Base-by-base conservation (phyloP, 2,888 invertebrate species). In the Chironomus tentans region DNA sequence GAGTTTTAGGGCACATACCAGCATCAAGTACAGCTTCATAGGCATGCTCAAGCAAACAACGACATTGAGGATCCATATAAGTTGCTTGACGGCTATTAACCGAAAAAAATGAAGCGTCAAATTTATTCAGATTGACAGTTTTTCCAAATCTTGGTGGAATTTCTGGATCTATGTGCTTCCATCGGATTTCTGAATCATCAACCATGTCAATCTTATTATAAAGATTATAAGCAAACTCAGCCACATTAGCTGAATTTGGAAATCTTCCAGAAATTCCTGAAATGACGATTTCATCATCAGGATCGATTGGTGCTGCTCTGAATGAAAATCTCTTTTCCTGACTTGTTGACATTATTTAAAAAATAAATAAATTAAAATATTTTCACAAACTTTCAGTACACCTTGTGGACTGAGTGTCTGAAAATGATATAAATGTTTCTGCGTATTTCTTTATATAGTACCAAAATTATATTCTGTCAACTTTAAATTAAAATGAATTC, bases 11-110 rank as follows among this genome's bases (percentile, higher is more conserved):
- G 82, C 91, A 90, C 18, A 88, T 79, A 81, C 89, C 89, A 78
- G 93, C 89, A 85, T 93, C 93, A 77, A 92, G 86, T 18, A 92
- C 87, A 76, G 91, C 91, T 82, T 93, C 93, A 80, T 91, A 92
- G 0, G 92, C 89, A 76, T 89, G 88, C 82, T 92, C 95, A 78
- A 94, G 84, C 71, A 94, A 83, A 76, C 93, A 87, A 77, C 94
- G 86, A 79, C 92, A 89, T 87, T 92, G 91, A 0, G 92, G 92
- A 81, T 93, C 91, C 88, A 92, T 89, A 72, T 88, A 88, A 79
- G 91, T 89, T 0, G 90, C 91, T 81, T 92, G 92, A 78, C 91
- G 91, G 79, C 89, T 89, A 79, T 91, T 90, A 38, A 92, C 88
- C 0, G 91, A 91, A 81, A 92, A 92, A 83, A 91, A 92, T 0